Percentiles rank a stretch among this genome's conserved stretches.
These are phyloP conservation scores for Campylomormyrus tamandua DNA, from an alignment of 2,113 vertebrate genomes.

Conservation along the genomic window DNA sequence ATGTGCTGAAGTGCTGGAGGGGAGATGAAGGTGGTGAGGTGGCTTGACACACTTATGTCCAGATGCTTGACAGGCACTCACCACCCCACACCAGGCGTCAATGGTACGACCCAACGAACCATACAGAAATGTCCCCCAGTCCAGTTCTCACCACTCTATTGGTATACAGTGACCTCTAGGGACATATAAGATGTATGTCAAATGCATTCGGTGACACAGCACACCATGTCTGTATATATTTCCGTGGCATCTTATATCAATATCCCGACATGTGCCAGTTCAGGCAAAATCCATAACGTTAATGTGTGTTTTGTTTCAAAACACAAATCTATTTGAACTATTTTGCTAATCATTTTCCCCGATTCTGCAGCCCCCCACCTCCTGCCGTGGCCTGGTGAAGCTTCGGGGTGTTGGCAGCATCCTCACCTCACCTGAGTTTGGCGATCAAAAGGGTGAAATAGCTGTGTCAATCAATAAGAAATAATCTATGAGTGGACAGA, in stretches of 20 bases:
- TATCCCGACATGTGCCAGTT: background rate
- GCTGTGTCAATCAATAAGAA: background rate
- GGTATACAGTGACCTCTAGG: background rate
- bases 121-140: background rate
- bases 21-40: background rate
- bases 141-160: background rate
- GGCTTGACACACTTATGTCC: background rate
- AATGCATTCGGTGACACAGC: background rate
- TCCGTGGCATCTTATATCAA: background rate
- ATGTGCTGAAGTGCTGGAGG: slow-evolving; percentile 28
- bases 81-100: background rate
- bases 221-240: background rate
- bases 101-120: background rate
- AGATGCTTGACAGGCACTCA: background rate
- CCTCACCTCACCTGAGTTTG: background rate
- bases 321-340: background rate
- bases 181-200: background rate
- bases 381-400: background rate
- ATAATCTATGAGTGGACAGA: background rate
- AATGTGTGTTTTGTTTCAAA: background rate
- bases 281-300: background rate
- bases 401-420: background rate
- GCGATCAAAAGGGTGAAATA: background rate
- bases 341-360: too few species aligned
- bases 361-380: too few species aligned